Base-by-base conservation (phyloP, 1,140 invertebrate genomes). In the Yoshiicerus persimilis region DNA sequence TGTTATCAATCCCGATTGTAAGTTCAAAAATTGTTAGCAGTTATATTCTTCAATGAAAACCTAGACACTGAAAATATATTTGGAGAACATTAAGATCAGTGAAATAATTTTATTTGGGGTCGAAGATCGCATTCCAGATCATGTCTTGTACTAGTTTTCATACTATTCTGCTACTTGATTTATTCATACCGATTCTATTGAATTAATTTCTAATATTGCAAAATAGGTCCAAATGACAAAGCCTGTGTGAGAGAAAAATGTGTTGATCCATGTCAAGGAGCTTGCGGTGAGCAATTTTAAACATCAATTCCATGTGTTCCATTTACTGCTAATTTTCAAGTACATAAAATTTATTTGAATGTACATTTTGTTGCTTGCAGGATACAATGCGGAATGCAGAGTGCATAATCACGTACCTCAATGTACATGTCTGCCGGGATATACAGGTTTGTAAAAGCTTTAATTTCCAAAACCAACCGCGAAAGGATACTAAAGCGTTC, bases 201-300 rank as follows among this genome's bases (percentile, higher is more conserved):
- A n/a, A n/a, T n/a, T n/a, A n/a, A n/a, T n/a, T n/a, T n/a, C n/a
- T n/a, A n/a, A n/a, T n/a, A n/a, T n/a, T n/a, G n/a, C n/a, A n/a
- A n/a, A n/a, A n/a, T n/a, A 80, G 75, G 96, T 91, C 95, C 96
- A 1, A 94, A 94, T 39, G 90, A 90, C 47, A 92, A 93, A 34
- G 93, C 92, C 89, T 91, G 92, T 11, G 94, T 95, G 66, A 87
- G 88, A n/a, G 95, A 96, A 91, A 95, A 95, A 92, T 97, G 96
- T 92, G 95, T 96, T 89, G 94, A 95, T 91, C 95, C 95, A 2
- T 96, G 95, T 90, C 94, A 94, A 66, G 94, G 94, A 23, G 94
- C 95, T 0, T 95, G 95, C 32, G 88, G 83, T 13, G 86, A 56
- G 13, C n/a, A n/a, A n/a, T 56, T 56, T 20, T 56, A 56, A 5